A percentile compares a stretch with the other conserved stretches of the same genome.
phyloP scores from a whole-genome alignment of 2,113 vertebrate genomes.

The Vireo altiloquus region DNA sequence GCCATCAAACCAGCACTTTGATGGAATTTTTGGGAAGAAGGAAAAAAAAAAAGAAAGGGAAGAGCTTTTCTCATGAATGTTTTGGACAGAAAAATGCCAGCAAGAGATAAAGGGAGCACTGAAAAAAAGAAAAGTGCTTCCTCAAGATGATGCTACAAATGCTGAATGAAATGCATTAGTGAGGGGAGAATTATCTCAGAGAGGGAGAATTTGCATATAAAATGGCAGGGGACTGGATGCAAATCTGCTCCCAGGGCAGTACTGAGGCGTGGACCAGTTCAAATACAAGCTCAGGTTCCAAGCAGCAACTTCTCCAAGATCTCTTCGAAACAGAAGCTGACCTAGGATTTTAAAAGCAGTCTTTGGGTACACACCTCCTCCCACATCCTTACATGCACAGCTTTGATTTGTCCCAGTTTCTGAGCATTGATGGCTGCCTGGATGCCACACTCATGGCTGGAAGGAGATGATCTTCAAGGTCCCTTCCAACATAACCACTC shows the following conservation, averaged over 20 bases:
- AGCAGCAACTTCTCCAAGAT: not conserved
- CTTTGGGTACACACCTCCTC: not conserved
- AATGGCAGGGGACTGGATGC: not conserved
- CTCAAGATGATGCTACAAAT: not conserved
- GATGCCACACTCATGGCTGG: not conserved
- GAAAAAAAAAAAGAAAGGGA: not conserved
- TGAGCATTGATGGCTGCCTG: not conserved
- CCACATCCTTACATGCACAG: not conserved
- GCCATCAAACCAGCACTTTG: not conserved
- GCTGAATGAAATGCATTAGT: not conserved
- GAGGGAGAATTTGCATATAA: constrained; percentile 5
- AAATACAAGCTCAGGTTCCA: not conserved
- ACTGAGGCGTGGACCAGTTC: not conserved
- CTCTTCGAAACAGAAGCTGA: not conserved
- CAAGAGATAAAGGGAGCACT: not conserved
- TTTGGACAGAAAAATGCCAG: not conserved
- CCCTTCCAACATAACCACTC: not conserved
- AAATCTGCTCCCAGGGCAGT: not conserved
- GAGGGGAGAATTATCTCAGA: not conserved
- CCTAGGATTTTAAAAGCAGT: not conserved
- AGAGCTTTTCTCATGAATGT: not conserved
- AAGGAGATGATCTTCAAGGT: not conserved
- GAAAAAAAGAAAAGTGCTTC: not conserved
- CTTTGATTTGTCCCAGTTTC: not conserved
- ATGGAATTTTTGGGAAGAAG: not conserved